Evolutionary conservation across 2,113 vertebrate species (phyloP).

Genomic region (Amphilophus citrinellus): DNA sequence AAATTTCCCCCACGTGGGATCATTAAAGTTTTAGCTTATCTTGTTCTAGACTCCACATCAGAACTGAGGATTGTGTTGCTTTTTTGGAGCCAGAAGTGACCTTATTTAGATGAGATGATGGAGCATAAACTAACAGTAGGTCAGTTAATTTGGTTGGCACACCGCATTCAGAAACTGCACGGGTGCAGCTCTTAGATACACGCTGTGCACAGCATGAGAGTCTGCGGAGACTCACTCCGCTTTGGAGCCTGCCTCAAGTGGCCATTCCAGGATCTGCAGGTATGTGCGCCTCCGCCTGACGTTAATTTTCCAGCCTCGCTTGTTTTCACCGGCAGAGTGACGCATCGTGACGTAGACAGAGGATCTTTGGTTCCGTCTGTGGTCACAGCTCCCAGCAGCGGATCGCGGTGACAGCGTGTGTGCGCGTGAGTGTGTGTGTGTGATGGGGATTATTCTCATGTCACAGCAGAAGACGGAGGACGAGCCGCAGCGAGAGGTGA

Average conservation of each 20-base stretch:
- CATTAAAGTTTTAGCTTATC: too few relatives aligned
- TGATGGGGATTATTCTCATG: constrained; percentile 6
- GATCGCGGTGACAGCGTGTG: not conserved
- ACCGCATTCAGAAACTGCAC: not conserved
- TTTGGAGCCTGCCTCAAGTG: not conserved
- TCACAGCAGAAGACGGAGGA: constrained; percentile 14
- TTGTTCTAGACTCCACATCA: too few relatives aligned
- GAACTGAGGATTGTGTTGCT: too few relatives aligned
- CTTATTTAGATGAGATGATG: too few relatives aligned
- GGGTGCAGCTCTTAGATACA: too few relatives aligned
- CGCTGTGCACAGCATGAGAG: not conserved
- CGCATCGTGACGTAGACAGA: not conserved
- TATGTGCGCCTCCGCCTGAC: not conserved
- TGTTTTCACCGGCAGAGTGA: not conserved
- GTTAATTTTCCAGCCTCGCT: not conserved
- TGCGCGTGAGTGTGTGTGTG: not conserved
- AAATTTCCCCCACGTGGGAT: too few relatives aligned
- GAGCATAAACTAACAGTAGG: not conserved
- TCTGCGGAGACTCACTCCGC: not conserved
- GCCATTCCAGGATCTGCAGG: not conserved
- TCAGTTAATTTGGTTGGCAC: not conserved
- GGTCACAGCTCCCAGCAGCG: constrained; percentile 42
- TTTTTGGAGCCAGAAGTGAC: too few relatives aligned
- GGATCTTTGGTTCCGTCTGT: constrained; percentile 55
- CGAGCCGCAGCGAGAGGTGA: constrained; percentile 35